phyloP scores from a whole-genome alignment of 2,113 vertebrate genomes.

The Zosterops hypoxanthus region DNA sequence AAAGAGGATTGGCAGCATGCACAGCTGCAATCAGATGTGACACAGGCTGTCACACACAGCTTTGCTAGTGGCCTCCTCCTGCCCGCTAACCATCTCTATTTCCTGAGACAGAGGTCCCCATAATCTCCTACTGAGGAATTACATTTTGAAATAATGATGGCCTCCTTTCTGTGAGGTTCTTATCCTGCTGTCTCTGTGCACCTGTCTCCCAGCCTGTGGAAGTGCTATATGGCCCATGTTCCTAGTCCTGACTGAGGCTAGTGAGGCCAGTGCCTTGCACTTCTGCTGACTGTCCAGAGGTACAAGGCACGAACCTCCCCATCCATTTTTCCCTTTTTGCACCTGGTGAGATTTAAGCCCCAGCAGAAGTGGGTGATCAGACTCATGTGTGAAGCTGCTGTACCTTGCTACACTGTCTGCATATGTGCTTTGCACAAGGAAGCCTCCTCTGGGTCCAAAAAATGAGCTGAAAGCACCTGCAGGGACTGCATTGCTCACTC shows the following conservation, averaged over 20 bases:
- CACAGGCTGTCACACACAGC: neutral
- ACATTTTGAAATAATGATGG: neutral
- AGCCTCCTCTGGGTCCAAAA: neutral
- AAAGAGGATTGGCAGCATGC: neutral
- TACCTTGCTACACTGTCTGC: neutral
- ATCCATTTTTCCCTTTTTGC: neutral
- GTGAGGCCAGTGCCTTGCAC: neutral
- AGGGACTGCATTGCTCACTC: neutral
- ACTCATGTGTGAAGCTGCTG: rapidly evolving
- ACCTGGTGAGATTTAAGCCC: neutral
- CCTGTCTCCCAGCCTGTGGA: neutral
- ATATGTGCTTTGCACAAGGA: neutral
- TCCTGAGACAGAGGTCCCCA: neutral
- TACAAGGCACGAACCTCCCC: neutral
- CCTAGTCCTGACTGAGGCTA: neutral
- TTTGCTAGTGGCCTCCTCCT: neutral
- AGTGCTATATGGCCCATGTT: rapidly evolving
- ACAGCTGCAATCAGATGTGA: neutral
- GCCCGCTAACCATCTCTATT: neutral
- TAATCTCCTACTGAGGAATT: neutral
- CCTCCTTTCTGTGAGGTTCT: neutral
- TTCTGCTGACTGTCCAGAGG: neutral
- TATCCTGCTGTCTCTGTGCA: neutral
- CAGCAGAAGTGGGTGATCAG: neutral
- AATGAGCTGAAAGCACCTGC: neutral